Evolutionary conservation across 2,888 invertebrate genomes (phyloP).

Genomic region (Lacanobia oleracea): DNA sequence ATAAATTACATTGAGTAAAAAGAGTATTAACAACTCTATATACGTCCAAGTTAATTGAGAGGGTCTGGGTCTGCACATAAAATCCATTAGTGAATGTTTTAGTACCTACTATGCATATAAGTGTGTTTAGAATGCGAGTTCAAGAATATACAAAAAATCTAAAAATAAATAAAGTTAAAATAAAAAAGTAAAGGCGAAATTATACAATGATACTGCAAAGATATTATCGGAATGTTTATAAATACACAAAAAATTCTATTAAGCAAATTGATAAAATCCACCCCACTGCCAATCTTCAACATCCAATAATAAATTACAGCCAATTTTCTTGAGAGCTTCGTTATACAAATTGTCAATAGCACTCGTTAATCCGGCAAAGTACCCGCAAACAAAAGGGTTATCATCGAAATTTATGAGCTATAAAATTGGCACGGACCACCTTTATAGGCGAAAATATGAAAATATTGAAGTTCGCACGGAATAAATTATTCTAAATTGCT

Average conservation of each 20-base stretch:
- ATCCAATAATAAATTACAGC: conserved; percentile 68
- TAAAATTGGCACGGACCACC: conserved; percentile 75
- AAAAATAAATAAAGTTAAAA: not conserved
- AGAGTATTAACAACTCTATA: too few species aligned
- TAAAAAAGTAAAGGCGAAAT: not conserved
- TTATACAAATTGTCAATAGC: conserved; percentile 73
- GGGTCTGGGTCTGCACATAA: too few species aligned
- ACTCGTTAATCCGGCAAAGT: conserved; percentile 72
- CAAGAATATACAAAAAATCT: not conserved
- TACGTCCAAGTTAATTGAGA: too few species aligned
- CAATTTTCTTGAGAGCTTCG: conserved; percentile 74
- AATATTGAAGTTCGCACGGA: conserved; percentile 73
- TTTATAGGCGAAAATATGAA: conserved; percentile 75
- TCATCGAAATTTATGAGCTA: conserved; percentile 79
- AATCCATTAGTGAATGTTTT: not conserved
- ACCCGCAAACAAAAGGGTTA: conserved; percentile 77
- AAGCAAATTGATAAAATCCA: conserved; percentile 62
- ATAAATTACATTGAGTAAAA: too few species aligned
- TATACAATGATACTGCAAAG: too few species aligned
- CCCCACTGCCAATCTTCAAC: conserved; percentile 58
- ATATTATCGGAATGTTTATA: conserved; percentile 26
- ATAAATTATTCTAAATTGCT: conserved; percentile 79
- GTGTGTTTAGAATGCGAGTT: not conserved
- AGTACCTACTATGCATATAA: not conserved
- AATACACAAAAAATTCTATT: conserved; percentile 55